Conservation (phyloP, 2,113 vertebrate genomes). For the Boulengeromyrus knoepffleri region DNA sequence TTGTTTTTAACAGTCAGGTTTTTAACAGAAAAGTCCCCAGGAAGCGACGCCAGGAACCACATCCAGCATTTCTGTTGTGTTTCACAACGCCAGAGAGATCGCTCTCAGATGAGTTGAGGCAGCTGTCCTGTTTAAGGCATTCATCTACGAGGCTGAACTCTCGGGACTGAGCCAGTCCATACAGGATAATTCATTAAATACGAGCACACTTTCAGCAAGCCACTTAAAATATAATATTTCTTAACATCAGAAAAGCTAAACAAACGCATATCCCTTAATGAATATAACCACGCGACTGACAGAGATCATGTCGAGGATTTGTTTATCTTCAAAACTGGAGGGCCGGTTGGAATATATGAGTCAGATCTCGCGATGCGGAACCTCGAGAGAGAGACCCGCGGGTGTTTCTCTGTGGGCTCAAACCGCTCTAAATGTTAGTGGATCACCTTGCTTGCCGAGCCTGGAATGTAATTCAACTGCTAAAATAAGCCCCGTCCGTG, state of each 20-base stretch:
- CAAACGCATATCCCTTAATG: not conserved
- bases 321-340: not conserved
- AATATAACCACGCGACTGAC: not conserved
- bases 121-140: slow-evolving; percentile 22
- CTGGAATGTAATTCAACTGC: slow-evolving; percentile 6
- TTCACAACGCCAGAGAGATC: slow-evolving; percentile 15
- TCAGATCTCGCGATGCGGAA: not conserved
- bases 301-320: not conserved
- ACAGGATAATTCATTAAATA: not conserved
- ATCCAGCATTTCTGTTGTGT: slow-evolving; percentile 19
- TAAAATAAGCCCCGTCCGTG: slow-evolving; percentile 4
- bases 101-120: slow-evolving; percentile 23
- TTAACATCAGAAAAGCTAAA: not conserved
- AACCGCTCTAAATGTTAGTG: not conserved
- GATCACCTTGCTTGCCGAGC: not conserved
- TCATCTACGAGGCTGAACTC: not conserved
- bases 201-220: not conserved
- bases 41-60: not conserved
- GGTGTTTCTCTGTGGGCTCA: not conserved
- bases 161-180: not conserved
- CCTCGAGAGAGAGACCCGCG: not conserved
- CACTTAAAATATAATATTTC: not conserved
- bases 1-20: not conserved
- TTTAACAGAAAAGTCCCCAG: not conserved
- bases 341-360: not conserved